Percentiles rank a stretch among this genome's conserved stretches.
These are phyloP conservation scores for Pithys albifrons DNA, from an alignment of 2,113 vertebrate species.

Conservation along the genomic window DNA sequence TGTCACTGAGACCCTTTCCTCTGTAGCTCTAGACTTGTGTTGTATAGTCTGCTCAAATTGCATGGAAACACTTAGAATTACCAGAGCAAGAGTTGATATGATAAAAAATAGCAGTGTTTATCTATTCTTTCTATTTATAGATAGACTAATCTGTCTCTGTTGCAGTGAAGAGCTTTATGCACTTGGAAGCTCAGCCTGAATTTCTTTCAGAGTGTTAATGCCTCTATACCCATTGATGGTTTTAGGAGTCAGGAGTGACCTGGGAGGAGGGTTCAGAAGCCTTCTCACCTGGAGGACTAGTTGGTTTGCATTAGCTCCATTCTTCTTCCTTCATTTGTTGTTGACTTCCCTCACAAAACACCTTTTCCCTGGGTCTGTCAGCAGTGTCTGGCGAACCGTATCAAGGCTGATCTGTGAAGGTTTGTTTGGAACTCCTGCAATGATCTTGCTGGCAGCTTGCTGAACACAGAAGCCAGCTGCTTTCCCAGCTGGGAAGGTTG, in stretches of 20 bases:
- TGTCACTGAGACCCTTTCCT: not conserved
- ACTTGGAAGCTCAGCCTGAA: not conserved
- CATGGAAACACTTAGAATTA: not conserved
- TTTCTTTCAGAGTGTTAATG: not conserved
- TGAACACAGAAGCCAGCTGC: not conserved
- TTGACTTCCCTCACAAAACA: not conserved
- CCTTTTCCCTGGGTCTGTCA: not conserved
- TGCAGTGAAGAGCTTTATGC: not conserved
- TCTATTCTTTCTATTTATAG: not conserved
- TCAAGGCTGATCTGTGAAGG: not conserved
- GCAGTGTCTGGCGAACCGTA: not conserved
- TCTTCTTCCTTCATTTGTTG: not conserved
- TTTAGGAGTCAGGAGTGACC: not conserved
- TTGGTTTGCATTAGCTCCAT: not conserved
- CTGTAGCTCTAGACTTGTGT: not conserved
- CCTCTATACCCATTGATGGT: not conserved
- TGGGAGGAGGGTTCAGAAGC: not conserved
- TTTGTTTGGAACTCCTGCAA: not conserved
- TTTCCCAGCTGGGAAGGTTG: not conserved
- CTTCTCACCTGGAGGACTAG: not conserved
- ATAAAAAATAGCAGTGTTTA: not conserved
- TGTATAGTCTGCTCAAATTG: not conserved
- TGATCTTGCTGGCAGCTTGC: not conserved
- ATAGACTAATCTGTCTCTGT: not conserved
- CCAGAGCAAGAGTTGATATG: not conserved